Evolutionary conservation across 1,140 invertebrate species (phyloP).

Genomic region (Trachelipus rathkii): DNA sequence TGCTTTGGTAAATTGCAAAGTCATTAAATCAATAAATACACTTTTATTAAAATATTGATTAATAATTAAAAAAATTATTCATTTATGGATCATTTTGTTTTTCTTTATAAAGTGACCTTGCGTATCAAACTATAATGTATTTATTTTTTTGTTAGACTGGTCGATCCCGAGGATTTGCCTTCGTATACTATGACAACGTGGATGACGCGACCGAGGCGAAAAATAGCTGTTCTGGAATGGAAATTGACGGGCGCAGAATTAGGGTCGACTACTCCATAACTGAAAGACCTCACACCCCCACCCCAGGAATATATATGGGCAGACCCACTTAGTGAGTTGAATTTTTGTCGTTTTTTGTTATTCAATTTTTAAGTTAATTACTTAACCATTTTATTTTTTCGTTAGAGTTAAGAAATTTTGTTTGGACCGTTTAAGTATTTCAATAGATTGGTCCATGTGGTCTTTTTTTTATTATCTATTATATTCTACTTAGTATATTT

Average conservation of each 20-base stretch:
- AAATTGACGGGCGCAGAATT: slow-evolving; percentile 84
- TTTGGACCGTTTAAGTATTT: no score
- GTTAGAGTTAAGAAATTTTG: neutral
- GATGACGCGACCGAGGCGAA: slow-evolving; percentile 91
- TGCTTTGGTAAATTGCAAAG: no score
- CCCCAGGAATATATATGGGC: slow-evolving; percentile 96
- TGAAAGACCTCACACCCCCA: slow-evolving; percentile 93
- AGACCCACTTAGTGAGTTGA: slow-evolving; percentile 72
- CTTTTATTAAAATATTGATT: no score
- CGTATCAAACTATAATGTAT: no score
- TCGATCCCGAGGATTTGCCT: slow-evolving; percentile 90
- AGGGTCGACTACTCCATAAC: slow-evolving; percentile 96
- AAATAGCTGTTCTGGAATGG: slow-evolving; percentile 86
- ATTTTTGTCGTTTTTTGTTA: neutral
- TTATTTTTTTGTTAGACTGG: neutral
- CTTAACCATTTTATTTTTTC: neutral
- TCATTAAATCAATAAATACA: no score
- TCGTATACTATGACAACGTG: slow-evolving; percentile 86
- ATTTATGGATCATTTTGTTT: no score
- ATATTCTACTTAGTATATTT: no score
- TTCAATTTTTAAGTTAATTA: neutral
- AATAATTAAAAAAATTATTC: no score
- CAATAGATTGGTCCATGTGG: no score
- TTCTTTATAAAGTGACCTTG: no score
- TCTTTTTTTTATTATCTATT: no score